Base-by-base conservation (phyloP, 2,888 invertebrate genomes). In the Acleris holmiana region DNA sequence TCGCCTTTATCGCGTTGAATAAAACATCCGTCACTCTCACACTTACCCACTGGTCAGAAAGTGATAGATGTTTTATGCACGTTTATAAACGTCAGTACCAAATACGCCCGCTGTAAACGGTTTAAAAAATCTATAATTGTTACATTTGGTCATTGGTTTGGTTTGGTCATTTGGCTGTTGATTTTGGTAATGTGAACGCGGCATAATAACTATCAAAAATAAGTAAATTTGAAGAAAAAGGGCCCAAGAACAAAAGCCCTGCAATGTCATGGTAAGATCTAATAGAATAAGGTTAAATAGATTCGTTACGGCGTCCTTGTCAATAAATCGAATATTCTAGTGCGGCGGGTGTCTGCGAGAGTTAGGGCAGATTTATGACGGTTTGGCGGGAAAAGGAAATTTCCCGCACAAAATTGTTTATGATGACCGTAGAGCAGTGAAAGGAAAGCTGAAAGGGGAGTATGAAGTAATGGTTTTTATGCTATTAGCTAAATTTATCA, bases 311-410 rank as follows among this genome's bases (percentile, higher is more conserved):
- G 71, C 66, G 67, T 73, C 68, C 74, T 69, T 73, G 74, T 77
- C 78, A 73, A 82, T 82, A 81, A 82, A 80, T 81, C 80, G 72
- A 75, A 81, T 78, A 82, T 80, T 82, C 84, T 81, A 84, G 76
- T 73, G 72, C 73, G 61, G 25, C 60, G 69, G 70, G 76, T 82
- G 79, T 79, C 76, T 75, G 75, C 70, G 71, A 70, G 73, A 71
- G 71, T 68, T 67, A 69, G 72, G 71, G 67, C 67, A 54, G 78
- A 79, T 84, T 85, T 85, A 85, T 73, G 80, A 76, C 72, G 73
- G 68, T 76, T 70, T 73, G 72, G 72, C 72, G 72, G 74, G 67
- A 70, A 75, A 74, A 75, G 77, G 76, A 77, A 80, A 79, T 81
- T 79, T 80, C 77, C 74, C 73, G 69, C 71, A 71, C 69, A 69